Percentiles rank a stretch among this genome's conserved stretches.
phyloP scores from a whole-genome alignment of 1,140 invertebrate genomes.

The Cepaea nemoralis region DNA sequence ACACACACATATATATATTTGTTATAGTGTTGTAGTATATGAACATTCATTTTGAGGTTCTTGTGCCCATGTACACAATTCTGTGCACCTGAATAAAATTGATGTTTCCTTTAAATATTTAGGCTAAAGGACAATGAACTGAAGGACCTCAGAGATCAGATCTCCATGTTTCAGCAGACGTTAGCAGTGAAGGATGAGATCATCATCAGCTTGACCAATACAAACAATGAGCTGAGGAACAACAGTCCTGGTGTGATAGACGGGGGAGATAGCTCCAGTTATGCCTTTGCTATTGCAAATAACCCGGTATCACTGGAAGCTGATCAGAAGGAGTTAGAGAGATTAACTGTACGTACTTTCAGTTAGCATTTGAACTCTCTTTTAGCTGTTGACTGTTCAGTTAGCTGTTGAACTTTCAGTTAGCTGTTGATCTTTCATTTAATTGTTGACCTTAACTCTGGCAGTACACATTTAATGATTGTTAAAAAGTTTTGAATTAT shows the following conservation, averaged over 20 bases:
- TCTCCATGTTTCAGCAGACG: conserved; percentile 69
- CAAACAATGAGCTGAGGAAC: conserved; percentile 65
- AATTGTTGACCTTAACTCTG: too few relatives aligned
- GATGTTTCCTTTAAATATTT: neutral
- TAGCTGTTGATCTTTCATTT: too few relatives aligned
- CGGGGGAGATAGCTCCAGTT: neutral
- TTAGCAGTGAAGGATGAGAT: conserved; percentile 70
- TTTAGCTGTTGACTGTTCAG: too few relatives aligned
- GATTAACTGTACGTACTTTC: conserved; percentile 39
- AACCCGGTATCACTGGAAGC: conserved; percentile 20
- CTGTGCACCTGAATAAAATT: too few relatives aligned
- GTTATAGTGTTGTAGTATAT: too few relatives aligned
- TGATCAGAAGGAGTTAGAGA: conserved; percentile 47
- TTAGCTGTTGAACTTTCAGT: too few relatives aligned
- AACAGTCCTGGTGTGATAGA: conserved; percentile 37
- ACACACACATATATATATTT: too few relatives aligned
- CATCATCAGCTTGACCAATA: conserved; percentile 68
- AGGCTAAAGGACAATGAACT: conserved; percentile 47
- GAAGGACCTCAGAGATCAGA: conserved; percentile 61
- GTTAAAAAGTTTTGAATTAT: too few relatives aligned
- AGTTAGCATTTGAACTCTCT: neutral
- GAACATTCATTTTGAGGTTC: too few relatives aligned
- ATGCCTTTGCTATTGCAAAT: neutral
- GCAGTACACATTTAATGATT: too few relatives aligned
- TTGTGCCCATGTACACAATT: too few relatives aligned